Base-by-base conservation (phyloP, 1,140 invertebrate species). In the Aphaenogaster ashmeadi region DNA sequence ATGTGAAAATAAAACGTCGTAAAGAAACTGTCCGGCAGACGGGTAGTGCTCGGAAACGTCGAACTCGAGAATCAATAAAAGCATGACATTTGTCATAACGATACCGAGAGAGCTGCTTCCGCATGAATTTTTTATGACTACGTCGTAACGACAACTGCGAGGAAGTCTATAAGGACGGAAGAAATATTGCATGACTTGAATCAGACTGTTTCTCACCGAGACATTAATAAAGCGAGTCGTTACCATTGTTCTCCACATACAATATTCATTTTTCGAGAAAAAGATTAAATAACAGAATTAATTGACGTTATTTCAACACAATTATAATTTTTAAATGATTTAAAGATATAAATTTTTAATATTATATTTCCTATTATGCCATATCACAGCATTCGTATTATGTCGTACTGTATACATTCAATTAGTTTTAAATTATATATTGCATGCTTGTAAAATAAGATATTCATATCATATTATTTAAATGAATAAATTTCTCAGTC, bases 21-120 rank as follows among this genome's bases (percentile, higher is more conserved):
- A 33, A 50, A 56, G 47, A 84, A 90, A 90, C 64, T 78, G 44
- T n/a, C 60, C 13, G 44, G 41, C 67, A 74, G 71, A 69, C 38
- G 74, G 67, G 47, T 83, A 80, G n/a, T 27, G 47, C 18, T 56
- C n/a, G 60, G 47, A 13, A 44, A 58, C 27, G 21, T 21, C 13
- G 7, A n/a, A 56, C 44, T 21, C 33, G 36, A 44, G 50, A 60
- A 75, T 72, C 60, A 52, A 62, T 78, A 58, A 67, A 79, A 66
- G 72, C 44, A 38, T 56, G 41, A 38, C 69, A 60, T 75, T 50
- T 60, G 69, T 84, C 41, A 9, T 84, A 56, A 71, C 15, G 50
- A 58, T 44, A 38, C 0, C 18, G 21, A 66, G 21, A 41, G 38
- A 75, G 56, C 54, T 33, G 15, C 9, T 52, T 69, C 15, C 47